These are phyloP conservation scores for Podilymbus podiceps DNA, from an alignment of 2,113 vertebrate species.

Conservation along the genomic window DNA sequence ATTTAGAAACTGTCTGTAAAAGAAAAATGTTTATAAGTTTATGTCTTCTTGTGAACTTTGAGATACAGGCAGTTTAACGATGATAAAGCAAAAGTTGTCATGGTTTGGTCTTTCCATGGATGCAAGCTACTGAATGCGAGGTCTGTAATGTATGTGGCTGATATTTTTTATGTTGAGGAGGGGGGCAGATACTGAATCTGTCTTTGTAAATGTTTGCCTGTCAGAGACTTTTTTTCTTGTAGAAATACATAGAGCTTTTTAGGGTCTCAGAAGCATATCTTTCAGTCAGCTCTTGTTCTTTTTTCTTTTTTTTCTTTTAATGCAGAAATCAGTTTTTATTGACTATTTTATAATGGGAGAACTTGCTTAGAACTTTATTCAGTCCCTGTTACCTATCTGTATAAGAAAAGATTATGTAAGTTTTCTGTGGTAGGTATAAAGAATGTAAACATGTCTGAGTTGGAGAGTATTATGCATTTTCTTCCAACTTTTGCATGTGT, in stretches of 20 bases:
- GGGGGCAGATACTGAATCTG: neutral
- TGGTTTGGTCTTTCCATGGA: conserved; percentile 34
- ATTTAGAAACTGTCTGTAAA: conserved; percentile 9
- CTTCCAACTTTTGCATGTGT: neutral
- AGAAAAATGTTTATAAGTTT: conserved; percentile 35
- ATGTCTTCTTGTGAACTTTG: conserved; percentile 31
- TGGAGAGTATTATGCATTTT: conserved; percentile 11
- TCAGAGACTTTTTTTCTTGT: neutral
- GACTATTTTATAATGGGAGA: conserved; percentile 14
- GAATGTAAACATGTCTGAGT: conserved; percentile 52
- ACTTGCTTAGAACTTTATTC: conserved; percentile 10
- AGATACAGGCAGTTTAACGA: conserved; percentile 25
- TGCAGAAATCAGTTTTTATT: conserved; percentile 29
- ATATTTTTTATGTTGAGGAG: neutral
- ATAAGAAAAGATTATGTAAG: conserved; percentile 3
- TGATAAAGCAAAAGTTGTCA: conserved; percentile 13
- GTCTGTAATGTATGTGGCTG: neutral
- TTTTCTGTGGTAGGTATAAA: conserved; percentile 41
- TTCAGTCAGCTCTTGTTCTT: neutral
- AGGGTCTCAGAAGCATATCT: neutral
- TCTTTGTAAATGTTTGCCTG: neutral
- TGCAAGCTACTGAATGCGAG: conserved; percentile 26
- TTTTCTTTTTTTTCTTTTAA: neutral
- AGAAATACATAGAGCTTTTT: neutral
- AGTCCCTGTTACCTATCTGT: conserved; percentile 36